Percentiles rank a stretch among this genome's conserved stretches.
Conservation (phyloP, 2,797 vertebrate species). For the Gymnodraco acuticeps region DNA sequence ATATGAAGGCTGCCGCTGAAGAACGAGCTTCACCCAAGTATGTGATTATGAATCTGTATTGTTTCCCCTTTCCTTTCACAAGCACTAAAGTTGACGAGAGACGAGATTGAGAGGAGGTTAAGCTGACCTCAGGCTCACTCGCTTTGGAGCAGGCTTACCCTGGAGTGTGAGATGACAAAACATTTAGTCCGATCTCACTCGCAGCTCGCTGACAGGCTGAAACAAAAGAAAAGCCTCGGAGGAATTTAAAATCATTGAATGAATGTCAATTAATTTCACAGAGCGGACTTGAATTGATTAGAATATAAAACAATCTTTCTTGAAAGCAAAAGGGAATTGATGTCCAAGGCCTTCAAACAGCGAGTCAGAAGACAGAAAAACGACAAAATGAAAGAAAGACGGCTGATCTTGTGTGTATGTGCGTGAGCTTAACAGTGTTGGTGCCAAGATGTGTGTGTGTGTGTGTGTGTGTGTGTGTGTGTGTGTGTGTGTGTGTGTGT, state of each 20-base stretch:
- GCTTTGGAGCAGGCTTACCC: slow-evolving; percentile 76
- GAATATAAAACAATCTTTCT: slow-evolving; percentile 86
- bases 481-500: neutral
- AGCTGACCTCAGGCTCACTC: slow-evolving; percentile 76
- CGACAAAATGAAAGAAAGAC: slow-evolving; percentile 78
- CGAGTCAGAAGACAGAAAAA: slow-evolving; percentile 73
- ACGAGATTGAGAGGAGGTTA: slow-evolving; percentile 70
- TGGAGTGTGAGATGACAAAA: slow-evolving; percentile 84
- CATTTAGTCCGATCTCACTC: slow-evolving; percentile 81
- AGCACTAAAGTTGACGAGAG: slow-evolving; percentile 54
- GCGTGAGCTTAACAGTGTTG: slow-evolving; percentile 7
- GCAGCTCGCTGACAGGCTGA: slow-evolving; percentile 83
- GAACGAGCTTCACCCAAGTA: slow-evolving; percentile 63
- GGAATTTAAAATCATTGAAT: slow-evolving; percentile 82
- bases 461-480: neutral
- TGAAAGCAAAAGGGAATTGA: slow-evolving; percentile 85
- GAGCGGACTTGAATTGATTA: slow-evolving; percentile 84
- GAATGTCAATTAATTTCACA: slow-evolving; percentile 85
- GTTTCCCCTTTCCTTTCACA: neutral
- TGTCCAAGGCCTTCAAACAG: slow-evolving; percentile 83
- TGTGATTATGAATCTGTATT: slow-evolving; percentile 55
- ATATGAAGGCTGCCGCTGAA: slow-evolving; percentile 64
- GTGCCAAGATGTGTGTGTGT: slow-evolving; percentile 29
- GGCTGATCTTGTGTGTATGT: slow-evolving; percentile 50
- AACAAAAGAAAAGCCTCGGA: slow-evolving; percentile 81